Evolutionary conservation across 2,113 vertebrate genomes (phyloP).

Genomic region (Esox niger): DNA sequence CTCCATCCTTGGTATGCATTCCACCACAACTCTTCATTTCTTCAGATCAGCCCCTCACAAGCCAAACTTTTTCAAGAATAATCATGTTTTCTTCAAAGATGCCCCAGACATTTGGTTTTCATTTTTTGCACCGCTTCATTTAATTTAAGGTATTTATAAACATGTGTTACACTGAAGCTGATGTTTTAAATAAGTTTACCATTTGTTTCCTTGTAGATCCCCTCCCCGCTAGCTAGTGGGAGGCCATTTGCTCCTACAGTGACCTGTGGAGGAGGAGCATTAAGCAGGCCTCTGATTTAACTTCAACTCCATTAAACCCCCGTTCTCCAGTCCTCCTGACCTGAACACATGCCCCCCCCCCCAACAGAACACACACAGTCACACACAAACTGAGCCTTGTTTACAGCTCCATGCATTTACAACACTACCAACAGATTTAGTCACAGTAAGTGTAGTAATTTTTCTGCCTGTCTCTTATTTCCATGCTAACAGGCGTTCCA

Average conservation of each 20-base stretch:
- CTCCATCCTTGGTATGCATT: slow-evolving; percentile 2
- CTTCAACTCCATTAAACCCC: slow-evolving; percentile 14
- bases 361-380: not conserved
- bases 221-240: slow-evolving; percentile 10
- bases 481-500: not conserved
- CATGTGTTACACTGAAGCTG: not conserved
- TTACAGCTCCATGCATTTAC: not conserved
- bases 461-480: not conserved
- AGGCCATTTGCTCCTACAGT: slow-evolving; percentile 15
- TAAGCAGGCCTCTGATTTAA: slow-evolving; percentile 23
- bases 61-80: not conserved
- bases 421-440: not conserved
- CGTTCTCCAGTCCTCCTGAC: not conserved
- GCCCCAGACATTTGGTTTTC: not conserved
- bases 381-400: not conserved
- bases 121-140: not conserved
- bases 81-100: not conserved
- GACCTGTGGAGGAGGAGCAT: slow-evolving; percentile 17
- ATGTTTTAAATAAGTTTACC: not conserved
- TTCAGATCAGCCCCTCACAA: not conserved
- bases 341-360: too few relatives aligned
- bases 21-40: not conserved
- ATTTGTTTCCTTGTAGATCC: slow-evolving; percentile 1
- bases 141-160: not conserved
- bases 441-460: not conserved